Percentiles rank a stretch among this genome's conserved stretches.
Evolutionary conservation across 2,113 vertebrate species (phyloP).

Genomic region (Eonycteris spelaea): DNA sequence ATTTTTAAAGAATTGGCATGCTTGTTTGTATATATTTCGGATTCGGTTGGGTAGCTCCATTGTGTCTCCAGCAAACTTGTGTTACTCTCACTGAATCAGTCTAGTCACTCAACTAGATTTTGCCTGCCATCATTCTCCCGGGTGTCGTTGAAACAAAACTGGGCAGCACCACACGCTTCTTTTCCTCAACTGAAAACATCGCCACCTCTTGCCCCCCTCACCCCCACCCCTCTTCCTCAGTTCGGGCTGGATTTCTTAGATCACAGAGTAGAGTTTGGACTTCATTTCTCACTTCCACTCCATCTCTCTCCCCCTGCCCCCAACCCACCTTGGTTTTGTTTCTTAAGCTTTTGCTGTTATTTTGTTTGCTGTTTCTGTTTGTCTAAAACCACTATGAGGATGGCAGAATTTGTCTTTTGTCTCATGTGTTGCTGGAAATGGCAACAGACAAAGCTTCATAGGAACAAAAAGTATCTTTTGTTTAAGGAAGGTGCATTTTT

Average conservation of each 20-base stretch:
- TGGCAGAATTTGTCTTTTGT: slow-evolving; percentile 41
- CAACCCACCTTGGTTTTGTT: slow-evolving; percentile 30
- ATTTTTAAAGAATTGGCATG: neutral
- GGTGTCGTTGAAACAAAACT: neutral
- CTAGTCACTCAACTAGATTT: neutral
- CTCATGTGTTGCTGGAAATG: slow-evolving; percentile 30
- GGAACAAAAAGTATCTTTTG: slow-evolving; percentile 46
- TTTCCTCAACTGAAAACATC: neutral
- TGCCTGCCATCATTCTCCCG: neutral
- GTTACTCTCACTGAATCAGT: neutral
- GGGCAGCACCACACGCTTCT: neutral
- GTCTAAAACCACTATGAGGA: neutral
- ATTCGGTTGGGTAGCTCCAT: neutral
- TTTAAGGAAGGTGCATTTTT: slow-evolving; percentile 55
- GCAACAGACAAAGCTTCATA: slow-evolving; percentile 24
- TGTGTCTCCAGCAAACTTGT: slow-evolving; percentile 45
- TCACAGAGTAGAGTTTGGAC: neutral
- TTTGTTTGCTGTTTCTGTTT: slow-evolving; percentile 24
- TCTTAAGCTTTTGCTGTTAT: neutral
- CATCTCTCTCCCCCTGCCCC: neutral
- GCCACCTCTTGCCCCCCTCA: neutral
- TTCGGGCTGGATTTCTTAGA: slow-evolving; percentile 20
- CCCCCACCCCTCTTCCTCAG: neutral
- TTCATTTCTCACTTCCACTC: neutral
- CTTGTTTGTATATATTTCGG: neutral